Base-by-base conservation (phyloP, 2,797 vertebrate genomes). In the Spondyliosoma cantharus region DNA sequence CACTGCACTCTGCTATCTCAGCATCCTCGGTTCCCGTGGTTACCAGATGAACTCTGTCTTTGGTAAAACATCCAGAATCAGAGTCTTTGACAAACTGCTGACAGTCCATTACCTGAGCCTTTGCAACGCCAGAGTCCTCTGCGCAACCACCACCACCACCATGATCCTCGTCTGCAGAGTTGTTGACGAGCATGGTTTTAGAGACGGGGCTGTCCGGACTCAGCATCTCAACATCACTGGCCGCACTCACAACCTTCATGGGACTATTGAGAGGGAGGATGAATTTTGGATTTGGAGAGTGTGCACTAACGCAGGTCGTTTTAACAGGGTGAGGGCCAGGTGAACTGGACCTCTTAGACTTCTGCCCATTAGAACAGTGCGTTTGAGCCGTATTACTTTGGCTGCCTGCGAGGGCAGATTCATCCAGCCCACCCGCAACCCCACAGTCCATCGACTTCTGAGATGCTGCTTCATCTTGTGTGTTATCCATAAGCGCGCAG, bases 191-290 rank as follows among this genome's bases (percentile, higher is more conserved):
- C 9, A 52, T 20, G 3, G 62, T 53, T 86, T 90, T 91, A 79
- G 60, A 57, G 1, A 75, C 9, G 6, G 93, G 90, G 81, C 92
- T 95, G 20, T 94, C 90, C 20, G 92, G 93, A 73, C 93, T 95
- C 64, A 90, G 63, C 94, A 95, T 95, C 76, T 94, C 93, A 29
- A 92, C 90, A 76, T 95, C 94, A 61, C 64, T 76, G 20, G 78
- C 45, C 3, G 59, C 79, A 56, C 24, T 74, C 6, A 50, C 64
- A 79, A 45, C 69, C 66, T 86, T 90, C 7, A 1, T 71, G 52
- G 87, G 81, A 90, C 86, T 91, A 37, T 4, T 32, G 53, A 86
- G 71, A 86, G 71, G 78, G 43, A 90, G 75, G 61, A 22, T 85
- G 61, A 84, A 86, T 57, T 84, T 85, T 27, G 88, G 73, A 54